Base-by-base conservation (phyloP, 1,140 invertebrate species). In the Diachasmimorpha longicaudata region DNA sequence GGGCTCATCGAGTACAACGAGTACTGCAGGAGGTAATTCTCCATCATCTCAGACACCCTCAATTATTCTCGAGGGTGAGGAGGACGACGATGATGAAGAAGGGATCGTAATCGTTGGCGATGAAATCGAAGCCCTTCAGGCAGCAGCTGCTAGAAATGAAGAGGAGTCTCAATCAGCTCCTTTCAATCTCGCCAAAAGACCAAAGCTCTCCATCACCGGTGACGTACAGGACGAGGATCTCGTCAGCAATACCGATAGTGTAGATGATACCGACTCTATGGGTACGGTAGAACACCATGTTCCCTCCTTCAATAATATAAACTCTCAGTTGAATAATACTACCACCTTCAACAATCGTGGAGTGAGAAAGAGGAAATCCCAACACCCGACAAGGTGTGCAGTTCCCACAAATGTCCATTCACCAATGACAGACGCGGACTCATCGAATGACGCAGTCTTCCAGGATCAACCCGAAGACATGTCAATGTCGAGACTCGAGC, bases 361-460 rank as follows among this genome's bases (percentile, higher is more conserved):
- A 2, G 87, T 89, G 71, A 89, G 96, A 66, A 97, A 98, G 88
- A 90, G 97, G 67, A 99, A 98, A 88, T 97, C 94, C 81, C 94
- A 96, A 81, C 97, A 98, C 86, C 97, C 97, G 0, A 97, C 95
- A 0, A 91, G 96, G 74, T 96, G 94, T 84, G 93, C 95, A 1
- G 90, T 94, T 55, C 91, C 90, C 16, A 84, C 84, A 14, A 87
- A 91, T 72, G 85, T 90, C 4, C 89, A 92, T 46, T 90, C 89
- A 8, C 91, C 92, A 46, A 92, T 93, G 77, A 92, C 91, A 14
- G 92, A 93, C 67, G 91, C 91, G 13, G 91, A 93, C 69, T 92
- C 91, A 10, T 94, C 93, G 0, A 93, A 92, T 79, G 93, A 94
- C 81, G 82, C 91, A 70, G 85, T 91, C 55, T 92, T 90, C 37